Evolutionary conservation across 2,888 invertebrate genomes (phyloP).

Genomic region (Parapristionchus giblindavisi): DNA sequence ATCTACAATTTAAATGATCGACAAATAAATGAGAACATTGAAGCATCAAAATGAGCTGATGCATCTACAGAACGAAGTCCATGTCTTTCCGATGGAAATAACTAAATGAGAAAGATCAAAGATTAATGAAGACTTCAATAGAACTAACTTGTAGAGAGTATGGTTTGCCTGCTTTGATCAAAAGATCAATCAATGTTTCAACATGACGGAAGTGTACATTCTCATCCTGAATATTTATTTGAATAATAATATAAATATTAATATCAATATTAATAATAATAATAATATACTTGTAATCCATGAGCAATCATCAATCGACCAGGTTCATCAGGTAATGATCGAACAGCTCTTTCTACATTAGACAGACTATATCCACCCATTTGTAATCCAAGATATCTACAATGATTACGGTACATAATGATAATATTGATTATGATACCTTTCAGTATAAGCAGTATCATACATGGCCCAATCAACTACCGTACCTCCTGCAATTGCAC

Average conservation of each 20-base stretch:
- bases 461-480: slow-evolving; percentile 96
- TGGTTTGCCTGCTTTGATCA: slow-evolving; percentile 93
- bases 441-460: slow-evolving; percentile 97
- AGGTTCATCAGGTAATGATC: slow-evolving; percentile 87
- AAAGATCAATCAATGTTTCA: slow-evolving; percentile 85
- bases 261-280: neutral
- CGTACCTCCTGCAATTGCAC: slow-evolving; percentile 90
- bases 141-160: slow-evolving; percentile 82
- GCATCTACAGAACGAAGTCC: slow-evolving; percentile 86
- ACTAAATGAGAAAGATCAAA: slow-evolving; percentile 70
- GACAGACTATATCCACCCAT: neutral
- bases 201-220: slow-evolving; percentile 99
- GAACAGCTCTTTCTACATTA: slow-evolving; percentile 77
- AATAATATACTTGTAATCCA: slow-evolving; percentile 76
- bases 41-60: slow-evolving; percentile 95
- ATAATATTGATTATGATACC: slow-evolving; percentile 73
- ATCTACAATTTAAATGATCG: too few relatives aligned
- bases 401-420: neutral
- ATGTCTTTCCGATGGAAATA: slow-evolving; percentile 96
- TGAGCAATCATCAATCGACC: slow-evolving; percentile 89
- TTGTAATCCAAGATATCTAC: slow-evolving; percentile 33
- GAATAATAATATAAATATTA: neutral
- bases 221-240: slow-evolving; percentile 78
- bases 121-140: neutral
- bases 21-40: slow-evolving; percentile 76